phyloP scores from a whole-genome alignment of 2,113 vertebrate species.

The Pelmatolapia mariae region DNA sequence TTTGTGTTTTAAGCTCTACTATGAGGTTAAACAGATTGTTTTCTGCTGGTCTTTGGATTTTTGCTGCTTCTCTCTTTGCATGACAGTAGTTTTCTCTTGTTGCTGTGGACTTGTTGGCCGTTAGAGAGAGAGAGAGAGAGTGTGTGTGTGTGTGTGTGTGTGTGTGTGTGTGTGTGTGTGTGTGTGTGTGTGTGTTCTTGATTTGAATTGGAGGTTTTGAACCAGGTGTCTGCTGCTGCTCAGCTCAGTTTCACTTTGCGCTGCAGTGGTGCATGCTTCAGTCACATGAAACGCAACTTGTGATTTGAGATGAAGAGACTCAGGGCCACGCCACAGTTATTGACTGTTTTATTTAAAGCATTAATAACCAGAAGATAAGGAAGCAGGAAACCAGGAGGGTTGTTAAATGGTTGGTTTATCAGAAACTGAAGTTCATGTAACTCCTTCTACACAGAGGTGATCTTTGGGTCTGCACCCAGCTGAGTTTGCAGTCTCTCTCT shows the following conservation, averaged over 20 bases:
- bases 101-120: background rate
- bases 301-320: background rate
- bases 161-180: background rate
- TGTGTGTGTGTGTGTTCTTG: background rate
- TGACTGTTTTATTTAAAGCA: background rate
- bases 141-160: background rate
- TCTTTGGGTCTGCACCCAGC: background rate
- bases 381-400: background rate
- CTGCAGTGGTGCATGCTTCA: background rate
- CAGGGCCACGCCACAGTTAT: background rate
- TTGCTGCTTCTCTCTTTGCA: background rate
- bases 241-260: constrained; percentile 17
- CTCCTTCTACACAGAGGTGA: background rate
- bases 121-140: no score
- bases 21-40: background rate
- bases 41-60: background rate
- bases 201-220: background rate
- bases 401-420: fast-evolving
- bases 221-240: background rate
- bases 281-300: background rate
- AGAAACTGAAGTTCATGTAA: background rate
- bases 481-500: background rate
- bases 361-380: background rate
- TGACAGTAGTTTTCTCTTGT: background rate
- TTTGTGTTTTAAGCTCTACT: background rate